Evolutionary conservation across 2,888 invertebrate genomes (phyloP).

Genomic region (Thalpophila matura): DNA sequence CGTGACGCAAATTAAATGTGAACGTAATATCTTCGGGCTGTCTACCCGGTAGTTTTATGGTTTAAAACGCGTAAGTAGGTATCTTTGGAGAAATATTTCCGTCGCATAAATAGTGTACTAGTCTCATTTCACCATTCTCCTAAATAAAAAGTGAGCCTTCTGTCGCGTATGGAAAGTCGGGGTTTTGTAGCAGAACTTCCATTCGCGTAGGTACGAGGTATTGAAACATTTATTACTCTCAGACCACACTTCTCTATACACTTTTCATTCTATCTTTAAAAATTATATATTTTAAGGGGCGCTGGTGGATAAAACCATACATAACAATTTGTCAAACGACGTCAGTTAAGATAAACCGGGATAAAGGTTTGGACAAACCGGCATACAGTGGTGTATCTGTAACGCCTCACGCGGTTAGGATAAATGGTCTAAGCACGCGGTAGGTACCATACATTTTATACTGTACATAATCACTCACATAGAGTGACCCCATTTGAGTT

Average conservation of each 20-base stretch:
- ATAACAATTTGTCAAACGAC: too few relatives aligned
- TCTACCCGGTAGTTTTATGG: slow-evolving; percentile 2
- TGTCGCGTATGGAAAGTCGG: background rate
- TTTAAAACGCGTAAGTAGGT: slow-evolving; percentile 12
- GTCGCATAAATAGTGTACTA: slow-evolving; percentile 27
- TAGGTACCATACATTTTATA: background rate
- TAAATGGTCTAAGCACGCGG: too few relatives aligned
- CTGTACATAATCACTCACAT: too few relatives aligned
- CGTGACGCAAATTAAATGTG: slow-evolving; percentile 19
- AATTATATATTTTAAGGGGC: background rate
- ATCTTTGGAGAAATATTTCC: slow-evolving; percentile 8
- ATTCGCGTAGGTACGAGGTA: background rate
- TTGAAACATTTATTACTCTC: background rate
- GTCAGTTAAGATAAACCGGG: background rate
- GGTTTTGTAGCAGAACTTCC: background rate
- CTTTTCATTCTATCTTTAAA: background rate
- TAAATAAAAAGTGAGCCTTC: slow-evolving; percentile 29
- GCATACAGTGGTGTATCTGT: background rate
- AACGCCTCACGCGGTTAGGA: background rate
- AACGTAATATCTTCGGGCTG: slow-evolving; percentile 16
- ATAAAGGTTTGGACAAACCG: background rate
- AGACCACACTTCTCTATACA: background rate
- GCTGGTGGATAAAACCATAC: too few relatives aligned
- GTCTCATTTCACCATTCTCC: slow-evolving; percentile 16
- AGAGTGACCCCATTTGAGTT: background rate